These are phyloP conservation scores for Notodonta ziczac DNA, from an alignment of 2,888 invertebrate genomes.

Conservation along the genomic window DNA sequence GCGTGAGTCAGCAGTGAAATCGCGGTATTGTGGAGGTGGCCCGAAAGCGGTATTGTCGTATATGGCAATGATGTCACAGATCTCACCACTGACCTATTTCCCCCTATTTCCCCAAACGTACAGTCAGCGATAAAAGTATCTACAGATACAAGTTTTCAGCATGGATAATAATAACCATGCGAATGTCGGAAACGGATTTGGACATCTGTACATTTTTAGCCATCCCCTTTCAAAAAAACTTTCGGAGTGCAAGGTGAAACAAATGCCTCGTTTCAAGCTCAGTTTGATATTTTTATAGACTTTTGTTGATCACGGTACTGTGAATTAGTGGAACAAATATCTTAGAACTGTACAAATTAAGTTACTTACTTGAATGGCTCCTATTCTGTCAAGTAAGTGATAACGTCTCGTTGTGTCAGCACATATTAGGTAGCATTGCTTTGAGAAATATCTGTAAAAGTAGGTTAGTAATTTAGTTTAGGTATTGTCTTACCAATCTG, in stretches of 20 bases:
- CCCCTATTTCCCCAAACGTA: constrained; percentile 4
- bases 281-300: too few species aligned
- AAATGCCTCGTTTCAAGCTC: too few species aligned
- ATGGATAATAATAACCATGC: too few species aligned
- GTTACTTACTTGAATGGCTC: constrained; percentile 3
- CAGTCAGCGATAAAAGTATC: not conserved
- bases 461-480: not conserved
- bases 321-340: constrained; percentile 3
- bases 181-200: too few species aligned
- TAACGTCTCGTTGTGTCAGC: not conserved
- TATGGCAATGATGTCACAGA: constrained; percentile 16
- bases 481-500: not conserved
- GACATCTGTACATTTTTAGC: too few species aligned
- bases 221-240: too few species aligned
- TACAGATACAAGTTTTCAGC: not conserved
- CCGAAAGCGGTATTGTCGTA: constrained; percentile 15
- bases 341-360: not conserved
- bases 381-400: not conserved
- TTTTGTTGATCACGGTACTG: not conserved
- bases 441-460: not conserved
- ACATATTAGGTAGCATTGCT: not conserved
- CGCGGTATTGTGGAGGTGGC: constrained; percentile 20
- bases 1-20: constrained; percentile 40
- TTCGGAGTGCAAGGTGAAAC: too few species aligned
- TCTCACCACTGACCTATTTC: constrained; percentile 11